These are phyloP conservation scores for Karalla daura DNA, from an alignment of 2,797 vertebrate genomes.

Conservation along the genomic window DNA sequence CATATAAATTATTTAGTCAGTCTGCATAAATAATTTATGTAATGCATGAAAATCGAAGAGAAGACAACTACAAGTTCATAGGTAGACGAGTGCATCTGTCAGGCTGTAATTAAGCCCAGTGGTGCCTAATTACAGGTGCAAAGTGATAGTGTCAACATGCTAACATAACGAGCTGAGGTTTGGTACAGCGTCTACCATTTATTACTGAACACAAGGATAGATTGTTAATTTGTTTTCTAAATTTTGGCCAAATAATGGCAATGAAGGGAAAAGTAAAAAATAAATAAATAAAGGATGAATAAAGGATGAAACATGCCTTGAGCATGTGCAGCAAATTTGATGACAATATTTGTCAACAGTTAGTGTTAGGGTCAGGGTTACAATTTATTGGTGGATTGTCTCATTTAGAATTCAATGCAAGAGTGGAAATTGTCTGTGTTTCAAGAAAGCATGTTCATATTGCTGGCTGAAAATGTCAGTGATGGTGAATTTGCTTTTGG, in stretches of 20 bases:
- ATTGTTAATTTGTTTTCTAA: too few relatives aligned
- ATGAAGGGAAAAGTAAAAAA: not conserved
- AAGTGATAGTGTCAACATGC: too few relatives aligned
- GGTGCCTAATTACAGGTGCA: not conserved
- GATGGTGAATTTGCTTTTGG: conserved; percentile 4
- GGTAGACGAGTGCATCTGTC: not conserved
- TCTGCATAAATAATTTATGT: too few relatives aligned
- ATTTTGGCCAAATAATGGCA: not conserved
- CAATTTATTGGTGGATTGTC: not conserved
- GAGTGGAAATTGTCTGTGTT: too few relatives aligned
- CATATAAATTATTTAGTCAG: too few relatives aligned
- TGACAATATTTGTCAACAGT: not conserved
- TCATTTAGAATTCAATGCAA: not conserved
- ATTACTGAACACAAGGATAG: not conserved
- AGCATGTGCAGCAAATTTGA: not conserved
- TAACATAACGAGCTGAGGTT: not conserved
- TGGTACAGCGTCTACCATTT: not conserved
- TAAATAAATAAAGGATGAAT: too few relatives aligned
- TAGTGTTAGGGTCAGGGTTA: not conserved
- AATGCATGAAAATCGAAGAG: too few relatives aligned
- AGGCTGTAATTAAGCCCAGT: not conserved
- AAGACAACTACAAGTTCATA: not conserved
- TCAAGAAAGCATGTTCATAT: conserved; percentile 24
- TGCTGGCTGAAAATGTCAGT: conserved; percentile 30
- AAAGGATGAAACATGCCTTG: not conserved